Base-by-base conservation (phyloP, 2,888 invertebrate species). In the Papilio protenor region DNA sequence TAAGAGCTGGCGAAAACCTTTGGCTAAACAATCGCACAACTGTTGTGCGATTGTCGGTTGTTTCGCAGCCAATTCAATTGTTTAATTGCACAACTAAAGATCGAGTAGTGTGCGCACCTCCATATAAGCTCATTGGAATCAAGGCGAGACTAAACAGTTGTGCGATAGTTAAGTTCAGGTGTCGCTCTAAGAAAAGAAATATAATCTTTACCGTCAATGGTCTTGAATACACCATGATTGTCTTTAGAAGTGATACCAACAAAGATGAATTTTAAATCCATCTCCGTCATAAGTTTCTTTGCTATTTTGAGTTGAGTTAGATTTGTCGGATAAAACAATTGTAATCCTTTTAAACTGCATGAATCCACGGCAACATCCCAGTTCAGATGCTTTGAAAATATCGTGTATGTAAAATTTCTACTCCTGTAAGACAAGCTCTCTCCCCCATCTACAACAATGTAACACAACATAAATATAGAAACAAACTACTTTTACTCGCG, bases 171-270 rank as follows among this genome's bases (percentile, higher is more conserved):
- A 27, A 27, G 27, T 33, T 49, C 8, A 55, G 8, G 18, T 55
- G n/a, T 1, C 8, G 18, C 8, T 18, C 21, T 57, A 57, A 21
- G 2, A 21, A 10, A 57, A 21, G 21, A 57, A 21, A 57, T 6
- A 27, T 14, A 14, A 64, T 64, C 33, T 8, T 64, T 64, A 64
- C 64, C 64, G 5, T 64, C 33, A 33, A 16, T 18, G 8, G 64
- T 64, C 64, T 12, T 33, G 33, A 33, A 64, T 64, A 8, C 16
- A 33, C 64, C 27, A 33, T 64, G 18, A 14, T 14, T 27, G 0
- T 61, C 27, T 61, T 61, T 27, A 14, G 61, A 61, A 6, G 61
- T 61, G 61, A 61, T 27, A 61, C 61, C 61, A 61, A 61, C 64
- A 33, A 33, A 64, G 16, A 33, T 64, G 64, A 14, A 27, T 27